A percentile compares a stretch with the other conserved stretches of the same genome.
Conservation (phyloP, 35 echinoderm and acorn worm genomes). For the Ptychodera flava region DNA sequence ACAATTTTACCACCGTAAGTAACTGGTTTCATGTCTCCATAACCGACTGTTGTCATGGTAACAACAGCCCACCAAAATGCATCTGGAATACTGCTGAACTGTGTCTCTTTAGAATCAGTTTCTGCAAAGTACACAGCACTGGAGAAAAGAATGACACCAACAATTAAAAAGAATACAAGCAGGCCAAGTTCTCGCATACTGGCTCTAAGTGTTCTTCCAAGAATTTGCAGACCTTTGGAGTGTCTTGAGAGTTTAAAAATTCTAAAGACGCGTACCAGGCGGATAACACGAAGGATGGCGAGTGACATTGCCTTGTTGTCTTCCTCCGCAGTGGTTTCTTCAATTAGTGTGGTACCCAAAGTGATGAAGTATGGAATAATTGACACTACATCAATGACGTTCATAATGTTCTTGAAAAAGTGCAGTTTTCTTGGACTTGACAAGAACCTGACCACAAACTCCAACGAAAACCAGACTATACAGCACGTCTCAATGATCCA, state of each 20-base stretch:
- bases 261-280: conserved; percentile 99
- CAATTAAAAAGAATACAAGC: conserved; percentile 94
- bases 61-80: conserved; percentile 99
- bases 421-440: conserved; percentile 91
- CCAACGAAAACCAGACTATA: conserved; percentile 98
- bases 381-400: conserved; percentile 95
- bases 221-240: conserved; percentile 92
- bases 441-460: conserved; percentile 87
- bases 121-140: conserved; percentile 99
- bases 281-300: conserved; percentile 97
- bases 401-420: conserved; percentile 98
- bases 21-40: conserved; percentile 97
- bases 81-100: conserved; percentile 93
- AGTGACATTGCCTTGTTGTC: conserved; percentile 78
- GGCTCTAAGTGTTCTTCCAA: conserved; percentile 95
- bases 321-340: conserved; percentile 45
- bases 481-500: conserved; percentile 96
- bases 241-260: conserved; percentile 99
- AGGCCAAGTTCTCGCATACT: conserved; percentile 99
- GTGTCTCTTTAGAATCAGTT: conserved; percentile 69
- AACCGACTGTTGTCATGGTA: conserved; percentile 99
- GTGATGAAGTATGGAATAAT: conserved; percentile 98
- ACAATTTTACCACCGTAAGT: conserved; percentile 98
- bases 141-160: conserved; percentile 96
- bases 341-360: conserved; percentile 80